Base-by-base conservation (phyloP, 2,797 vertebrate species). In the Oryzias dopingdopingensis region DNA sequence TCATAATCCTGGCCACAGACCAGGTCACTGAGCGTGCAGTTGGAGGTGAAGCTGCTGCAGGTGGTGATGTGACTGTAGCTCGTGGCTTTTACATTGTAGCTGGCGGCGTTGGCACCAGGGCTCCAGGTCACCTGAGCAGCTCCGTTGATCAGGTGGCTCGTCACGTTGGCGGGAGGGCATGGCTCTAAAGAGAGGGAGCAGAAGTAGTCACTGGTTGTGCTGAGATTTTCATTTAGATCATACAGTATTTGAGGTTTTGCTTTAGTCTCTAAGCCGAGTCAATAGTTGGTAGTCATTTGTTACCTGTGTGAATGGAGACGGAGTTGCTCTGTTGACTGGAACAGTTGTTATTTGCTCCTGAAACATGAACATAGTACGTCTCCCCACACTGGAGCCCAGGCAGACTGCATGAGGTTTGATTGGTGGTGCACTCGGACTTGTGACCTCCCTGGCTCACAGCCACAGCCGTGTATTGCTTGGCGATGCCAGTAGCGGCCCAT, bases 311-410 rank as follows among this genome's bases (percentile, higher is more conserved):
- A 18, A 91, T 59, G 23, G 52, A 54, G 14, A 80, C 22, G 0
- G 62, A 57, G 56, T 67, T 56, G 55, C 86, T 90, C 57, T 44
- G 71, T 56, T 43, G 77, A 51, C 87, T 81, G 22, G 55, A 59
- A 49, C 91, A 93, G 50, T 63, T 81, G 18, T 71, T 62, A 26
- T 84, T 56, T 12, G 4, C 65, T 61, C 81, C 85, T 24, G 69
- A 70, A 32, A 90, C 85, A 32, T 55, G 64, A 5, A 91, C 60
- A 3, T 18, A 82, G 72, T 93, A 93, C 56, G 62, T 62, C 43
- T 88, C 70, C 15, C 90, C 87, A 53, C 92, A 93, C 13, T 42
- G 74, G 40, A 92, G 81, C 40, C 51, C 52, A 1, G 62, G 13
- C 17, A 91, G 76, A 69, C 56, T 62, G 63, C 90, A 93, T 54